Percentiles rank a stretch among this genome's conserved stretches.
These are phyloP conservation scores for Trematocara marginatum DNA, from an alignment of 2,113 vertebrate species.

Conservation along the genomic window DNA sequence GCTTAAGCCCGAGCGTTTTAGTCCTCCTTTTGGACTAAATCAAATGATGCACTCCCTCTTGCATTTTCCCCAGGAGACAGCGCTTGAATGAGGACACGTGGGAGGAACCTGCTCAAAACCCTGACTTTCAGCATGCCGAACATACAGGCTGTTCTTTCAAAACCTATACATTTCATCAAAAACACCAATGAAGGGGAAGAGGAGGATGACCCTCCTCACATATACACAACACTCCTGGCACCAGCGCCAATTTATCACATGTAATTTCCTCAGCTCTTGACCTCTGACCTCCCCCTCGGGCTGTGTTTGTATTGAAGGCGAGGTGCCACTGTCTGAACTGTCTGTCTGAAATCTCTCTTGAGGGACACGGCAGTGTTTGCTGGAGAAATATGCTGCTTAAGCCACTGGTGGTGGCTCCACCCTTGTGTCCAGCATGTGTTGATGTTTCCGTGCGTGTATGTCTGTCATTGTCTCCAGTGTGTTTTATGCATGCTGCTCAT, in stretches of 20 bases:
- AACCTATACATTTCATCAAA: constrained; percentile 38
- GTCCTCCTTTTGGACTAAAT: background rate
- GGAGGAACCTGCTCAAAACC: constrained; percentile 6
- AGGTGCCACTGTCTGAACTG: constrained; percentile 18
- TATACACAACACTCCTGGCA: constrained; percentile 20
- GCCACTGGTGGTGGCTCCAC: constrained; percentile 2
- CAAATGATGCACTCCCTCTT: background rate
- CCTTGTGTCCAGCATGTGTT: background rate
- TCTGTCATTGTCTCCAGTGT: constrained; percentile 49
- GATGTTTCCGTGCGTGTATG: background rate
- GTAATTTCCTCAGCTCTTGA: constrained; percentile 54
- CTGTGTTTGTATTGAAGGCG: constrained; percentile 51
- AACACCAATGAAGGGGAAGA: background rate
- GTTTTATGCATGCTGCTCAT: constrained; percentile 55
- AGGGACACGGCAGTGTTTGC: constrained; percentile 7
- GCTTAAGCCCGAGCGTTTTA: background rate
- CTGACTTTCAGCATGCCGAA: background rate
- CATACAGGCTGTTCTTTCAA: constrained; percentile 8
- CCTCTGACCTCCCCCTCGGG: constrained; percentile 30
- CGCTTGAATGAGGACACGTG: background rate
- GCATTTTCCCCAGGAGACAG: background rate
- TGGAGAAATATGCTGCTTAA: constrained; percentile 20
- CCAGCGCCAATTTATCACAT: constrained; percentile 40
- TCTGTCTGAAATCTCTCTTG: constrained; percentile 25
- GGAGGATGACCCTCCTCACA: constrained; percentile 21